Base-by-base conservation (phyloP, 2,797 vertebrate species). In the Megalops cyprinoides region DNA sequence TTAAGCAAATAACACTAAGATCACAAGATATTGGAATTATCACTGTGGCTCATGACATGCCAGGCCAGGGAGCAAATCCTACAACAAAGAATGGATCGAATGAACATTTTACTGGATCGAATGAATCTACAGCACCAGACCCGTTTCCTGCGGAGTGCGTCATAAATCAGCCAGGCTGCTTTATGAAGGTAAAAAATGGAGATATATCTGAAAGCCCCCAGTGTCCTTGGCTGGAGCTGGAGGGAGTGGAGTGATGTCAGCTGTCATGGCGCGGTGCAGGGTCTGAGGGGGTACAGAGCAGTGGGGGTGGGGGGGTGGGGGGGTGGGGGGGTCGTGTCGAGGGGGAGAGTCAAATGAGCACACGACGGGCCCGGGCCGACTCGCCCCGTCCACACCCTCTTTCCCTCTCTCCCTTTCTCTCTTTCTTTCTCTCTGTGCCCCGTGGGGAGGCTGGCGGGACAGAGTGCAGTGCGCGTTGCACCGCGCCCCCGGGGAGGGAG, bases 181-280 rank as follows among this genome's bases (percentile, higher is more conserved):
- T 69, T 69, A 69, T 69, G 65, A 69, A 39, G 37, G 65, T 69
- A 69, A 69, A 69, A 69, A 69, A 69, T 69, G 65, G 65, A 69
- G 65, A 69, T 69, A 69, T 69, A 69, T 69, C 65, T 69, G 37
- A 69, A 44, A 44, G 65, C 65, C 65, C 65, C 65, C 65, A 42
- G 65, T 69, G 65, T 69, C 65, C 65, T 69, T 69, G 65, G 65
- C 65, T 69, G 34, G 62, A 67, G 62, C 62, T 18, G 62, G 62
- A 67, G 62, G n/a, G 62, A 67, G 62, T 67, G 65, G 65, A 69
- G 65, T 69, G 65, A 69, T 69, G 65, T 69, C 65, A 69, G 65
- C 65, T 69, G 65, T 69, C 65, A 44, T 14, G 18, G 65, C 7
- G 65, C 31, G 28, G 60, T 37, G 65, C 18, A 23, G 65, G 65